These are phyloP conservation scores for Drosophila multiciliata DNA, from an alignment of 2,888 invertebrate species.

Conservation along the genomic window DNA sequence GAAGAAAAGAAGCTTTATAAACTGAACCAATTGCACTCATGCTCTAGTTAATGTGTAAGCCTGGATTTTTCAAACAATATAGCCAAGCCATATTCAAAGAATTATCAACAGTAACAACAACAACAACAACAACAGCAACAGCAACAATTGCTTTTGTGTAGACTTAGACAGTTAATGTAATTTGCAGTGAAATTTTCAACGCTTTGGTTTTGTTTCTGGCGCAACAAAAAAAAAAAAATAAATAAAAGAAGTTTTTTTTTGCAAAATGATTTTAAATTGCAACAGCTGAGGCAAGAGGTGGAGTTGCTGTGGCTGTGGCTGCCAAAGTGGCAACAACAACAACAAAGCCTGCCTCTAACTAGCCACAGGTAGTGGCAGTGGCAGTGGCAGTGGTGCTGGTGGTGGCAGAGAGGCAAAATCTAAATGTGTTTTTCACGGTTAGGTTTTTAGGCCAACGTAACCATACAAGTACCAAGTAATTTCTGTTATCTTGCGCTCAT, in stretches of 20 bases:
- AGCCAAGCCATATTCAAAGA: constrained; percentile 23
- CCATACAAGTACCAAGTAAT: constrained; percentile 67
- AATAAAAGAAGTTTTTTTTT: constrained; percentile 14
- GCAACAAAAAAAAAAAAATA: constrained; percentile 29
- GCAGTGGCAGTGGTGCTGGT: constrained; percentile 18
- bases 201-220: constrained; percentile 61
- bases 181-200: constrained; percentile 73
- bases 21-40: constrained; percentile 4
- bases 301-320: constrained; percentile 29
- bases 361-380: constrained; percentile 45
- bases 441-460: constrained; percentile 71
- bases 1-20: no score
- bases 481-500: constrained; percentile 75
- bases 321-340: constrained; percentile 41
- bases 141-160: constrained; percentile 19
- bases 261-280: constrained; percentile 75
- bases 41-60: constrained; percentile 24
- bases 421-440: constrained; percentile 75
- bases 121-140: constrained; percentile 19
- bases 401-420: constrained; percentile 55
- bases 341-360: constrained; percentile 32
- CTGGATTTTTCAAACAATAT: constrained; percentile 33
- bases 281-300: constrained; percentile 60
- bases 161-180: constrained; percentile 61
- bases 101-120: constrained; percentile 43